Conservation (phyloP, 2,888 invertebrate genomes). For the Mythimna albipuncta region DNA sequence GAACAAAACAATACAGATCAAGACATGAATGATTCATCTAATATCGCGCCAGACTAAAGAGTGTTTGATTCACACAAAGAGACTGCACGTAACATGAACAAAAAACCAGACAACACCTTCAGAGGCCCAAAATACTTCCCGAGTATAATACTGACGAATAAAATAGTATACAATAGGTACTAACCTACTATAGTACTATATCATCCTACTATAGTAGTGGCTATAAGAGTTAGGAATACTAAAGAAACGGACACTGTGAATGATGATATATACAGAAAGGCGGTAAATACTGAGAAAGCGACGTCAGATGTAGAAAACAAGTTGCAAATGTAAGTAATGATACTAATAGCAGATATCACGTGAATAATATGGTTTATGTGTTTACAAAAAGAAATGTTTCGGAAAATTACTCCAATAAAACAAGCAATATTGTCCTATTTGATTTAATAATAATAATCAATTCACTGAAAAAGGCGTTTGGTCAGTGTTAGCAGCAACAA, state of each 20-base stretch:
- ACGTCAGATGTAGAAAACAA: background rate
- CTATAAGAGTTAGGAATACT: background rate
- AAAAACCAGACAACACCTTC: conserved; percentile 75
- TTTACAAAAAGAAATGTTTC: conserved; percentile 10
- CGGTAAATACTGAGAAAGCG: background rate
- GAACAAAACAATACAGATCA: conserved; percentile 59
- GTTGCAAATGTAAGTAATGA: no score
- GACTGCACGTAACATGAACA: conserved; percentile 70
- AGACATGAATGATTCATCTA: conserved; percentile 80
- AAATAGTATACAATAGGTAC: conserved; percentile 9
- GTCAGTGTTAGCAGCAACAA: background rate
- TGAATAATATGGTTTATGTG: background rate
- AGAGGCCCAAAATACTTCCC: conserved; percentile 69
- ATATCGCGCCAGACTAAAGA: conserved; percentile 69
- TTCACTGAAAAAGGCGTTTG: background rate
- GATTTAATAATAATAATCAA: background rate
- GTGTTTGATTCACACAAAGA: conserved; percentile 73
- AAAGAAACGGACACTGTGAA: background rate
- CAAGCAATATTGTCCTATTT: background rate
- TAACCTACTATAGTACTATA: conserved; percentile 17
- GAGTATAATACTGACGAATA: conserved; percentile 33
- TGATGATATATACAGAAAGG: background rate
- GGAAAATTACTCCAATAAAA: background rate
- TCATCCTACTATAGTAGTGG: background rate
- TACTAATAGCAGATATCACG: no score